Evolutionary conservation across 2,888 invertebrate genomes (phyloP), one percentile per base, ranked within the genome.

Genomic region (Drosophila maculinotata): DNA sequence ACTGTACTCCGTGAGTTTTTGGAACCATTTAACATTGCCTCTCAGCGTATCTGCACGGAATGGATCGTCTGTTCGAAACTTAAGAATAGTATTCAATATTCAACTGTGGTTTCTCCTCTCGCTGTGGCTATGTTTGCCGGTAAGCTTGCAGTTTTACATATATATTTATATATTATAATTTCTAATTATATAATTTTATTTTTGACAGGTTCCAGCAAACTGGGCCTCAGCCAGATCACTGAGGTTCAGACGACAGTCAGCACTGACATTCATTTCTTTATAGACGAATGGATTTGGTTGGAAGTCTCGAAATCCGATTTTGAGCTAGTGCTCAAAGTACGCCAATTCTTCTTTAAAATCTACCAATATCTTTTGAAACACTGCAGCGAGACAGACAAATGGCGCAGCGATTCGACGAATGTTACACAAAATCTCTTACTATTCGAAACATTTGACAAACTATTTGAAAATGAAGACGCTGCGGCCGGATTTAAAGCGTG

Each of bases 81-180:
- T n/a, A 72, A 96, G 96, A 78, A 91, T n/a, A 62, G 39, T 12
- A 69, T 82, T 4, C 56, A 67, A 9, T 69, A 85, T 53, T 76
- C 69, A 25, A 69, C 82, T 6, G 30, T 73, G 23, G 58, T 77
- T 3, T 28, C 48, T 7, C 79, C 82, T 1, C 8, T 83, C 3
- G 57, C 78, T 0, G 71, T 83, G 3, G 85, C 76, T 0, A 10
- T 83, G 14, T 85, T 83, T 57, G 38, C 70, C 1, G 82, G 82
- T 84, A 26, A 57, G 53, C 1, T 28, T 8, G 5, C 1, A 5
- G 3, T 5, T 8, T 30, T 23, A n/a, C n/a, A n/a, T n/a, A n/a
- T n/a, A n/a, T n/a, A n/a, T n/a, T n/a, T n/a, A n/a, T n/a, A n/a
- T n/a, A n/a, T n/a, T n/a, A n/a, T n/a, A n/a, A n/a, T n/a, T n/a